phyloP scores from a whole-genome alignment of 1,140 invertebrate genomes.

The Callitettix versicolor region DNA sequence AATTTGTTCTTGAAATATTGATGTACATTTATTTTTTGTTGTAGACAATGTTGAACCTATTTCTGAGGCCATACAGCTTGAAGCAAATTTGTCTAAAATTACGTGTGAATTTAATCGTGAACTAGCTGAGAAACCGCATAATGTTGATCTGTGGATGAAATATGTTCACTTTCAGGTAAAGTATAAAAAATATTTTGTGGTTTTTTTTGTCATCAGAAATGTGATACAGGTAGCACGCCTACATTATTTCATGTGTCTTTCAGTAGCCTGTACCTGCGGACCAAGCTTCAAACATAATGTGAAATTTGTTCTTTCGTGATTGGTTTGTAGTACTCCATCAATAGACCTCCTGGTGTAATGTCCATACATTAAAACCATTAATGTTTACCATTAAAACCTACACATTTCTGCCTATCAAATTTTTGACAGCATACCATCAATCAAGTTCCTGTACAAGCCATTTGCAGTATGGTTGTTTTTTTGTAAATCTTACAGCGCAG shows the following conservation, averaged over 20 bases:
- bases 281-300: not conserved
- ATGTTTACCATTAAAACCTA: too few relatives aligned
- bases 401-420: too few relatives aligned
- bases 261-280: not conserved
- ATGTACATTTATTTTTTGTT: too few relatives aligned
- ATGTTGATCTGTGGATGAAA: slow-evolving; percentile 43
- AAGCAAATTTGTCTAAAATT: slow-evolving; percentile 36
- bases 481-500: too few relatives aligned
- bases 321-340: too few relatives aligned
- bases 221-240: not conserved
- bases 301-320: slow-evolving; percentile 10
- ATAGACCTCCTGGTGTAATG: too few relatives aligned
- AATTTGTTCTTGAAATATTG: too few relatives aligned
- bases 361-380: too few relatives aligned
- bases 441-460: too few relatives aligned
- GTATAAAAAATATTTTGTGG: slow-evolving; percentile 17
- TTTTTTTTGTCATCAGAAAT: slow-evolving; percentile 7
- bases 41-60: slow-evolving; percentile 23
- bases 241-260: not conserved
- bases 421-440: too few relatives aligned
- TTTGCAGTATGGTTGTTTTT: too few relatives aligned
- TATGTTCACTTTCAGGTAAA: slow-evolving; percentile 46
- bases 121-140: slow-evolving; percentile 36
- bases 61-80: slow-evolving; percentile 28
- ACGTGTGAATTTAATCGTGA: slow-evolving; percentile 41